Evolutionary conservation across 2,888 invertebrate genomes (phyloP), one percentile per base, ranked within the genome.

Genomic region (Drosophila stalkeri): DNA sequence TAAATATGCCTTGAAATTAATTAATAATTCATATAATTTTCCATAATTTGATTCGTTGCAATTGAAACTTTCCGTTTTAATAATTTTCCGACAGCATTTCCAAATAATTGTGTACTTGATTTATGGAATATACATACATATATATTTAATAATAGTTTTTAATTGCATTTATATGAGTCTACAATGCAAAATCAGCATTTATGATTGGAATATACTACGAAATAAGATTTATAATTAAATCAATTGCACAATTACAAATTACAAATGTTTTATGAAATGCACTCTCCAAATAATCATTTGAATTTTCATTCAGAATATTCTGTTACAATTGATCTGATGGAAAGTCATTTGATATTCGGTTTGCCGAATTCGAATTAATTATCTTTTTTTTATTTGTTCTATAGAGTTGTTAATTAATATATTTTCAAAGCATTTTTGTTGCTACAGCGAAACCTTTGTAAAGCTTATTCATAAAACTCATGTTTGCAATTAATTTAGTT

Each of bases 371-470:
- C 57, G 12, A 41, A 46, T 43, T 56, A 8, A 39, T 60, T 69
- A 14, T 27, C 8, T 9, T 39, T 7, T 52, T 43, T 20, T 14
- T n/a, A 14, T 20, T 14, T 20, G 27, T 52, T 63, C 18, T 49
- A 62, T 44, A n/a, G 46, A n/a, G 46, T 41, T 33, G 9, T 55
- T 33, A 35, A 52, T n/a, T 57, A 39, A 51, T 52, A 73, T 47
- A 60, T 81, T 60, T 72, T 70, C 61, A 52, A 70, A 70, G 62
- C 82, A 54, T 63, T 72, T 80, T 73, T 73, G 47, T 82, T 70
- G 66, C 76, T 82, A 72, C 77, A 87, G 91, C 91, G 91, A 91
- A 91, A 92, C 91, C 91, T 91, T 79, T 81, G 82, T 90, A 84
- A 89, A 90, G 84, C 85, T 86, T 81, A 77, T 84, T 72, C 66